Base-by-base conservation (phyloP, 2,888 invertebrate species). In the Chesias legatella region DNA sequence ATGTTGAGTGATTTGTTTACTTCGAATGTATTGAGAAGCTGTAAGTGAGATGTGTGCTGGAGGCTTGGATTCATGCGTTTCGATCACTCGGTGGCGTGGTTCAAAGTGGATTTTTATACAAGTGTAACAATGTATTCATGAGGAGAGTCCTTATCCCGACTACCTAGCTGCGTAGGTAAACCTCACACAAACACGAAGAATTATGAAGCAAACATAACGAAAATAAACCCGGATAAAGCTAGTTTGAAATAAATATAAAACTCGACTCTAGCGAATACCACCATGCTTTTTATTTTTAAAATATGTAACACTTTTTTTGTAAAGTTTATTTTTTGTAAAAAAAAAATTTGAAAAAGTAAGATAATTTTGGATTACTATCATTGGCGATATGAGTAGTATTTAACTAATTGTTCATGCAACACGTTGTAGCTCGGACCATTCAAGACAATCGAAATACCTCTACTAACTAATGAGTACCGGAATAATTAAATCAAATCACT, bases 1-100 rank as follows among this genome's bases (percentile, higher is more conserved):
- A 76, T 79, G 77, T 79, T 71, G 57, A 74, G 80, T 84, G 81
- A 81, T 73, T 68, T 72, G 69, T 73, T 66, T 67, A 78, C 70
- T 69, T 75, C 73, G 70, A 75, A 82, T 83, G 83, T 84, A 77
- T 80, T 78, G 83, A 84, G 79, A 86, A 88, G 86, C 86, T 86
- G 84, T 81, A 71, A 74, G 85, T 86, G 85, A 84, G 79, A 83
- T 88, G 85, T 85, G 84, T 82, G 82, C 84, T 83, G 79, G 84
- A 84, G 84, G 83, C 83, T 83, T 78, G 78, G 82, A 79, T 79
- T 79, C 86, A 86, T 86, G 85, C 86, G 85, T 72, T 78, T 85
- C 84, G 74, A 82, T 88, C 86, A 88, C 88, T 86, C 88, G 88
- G 88, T 88, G 88, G 88, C 88, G 86, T 88, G 88, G 86, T 84